Conservation (phyloP, 2,797 vertebrate species). For the Caiman crocodilus region DNA sequence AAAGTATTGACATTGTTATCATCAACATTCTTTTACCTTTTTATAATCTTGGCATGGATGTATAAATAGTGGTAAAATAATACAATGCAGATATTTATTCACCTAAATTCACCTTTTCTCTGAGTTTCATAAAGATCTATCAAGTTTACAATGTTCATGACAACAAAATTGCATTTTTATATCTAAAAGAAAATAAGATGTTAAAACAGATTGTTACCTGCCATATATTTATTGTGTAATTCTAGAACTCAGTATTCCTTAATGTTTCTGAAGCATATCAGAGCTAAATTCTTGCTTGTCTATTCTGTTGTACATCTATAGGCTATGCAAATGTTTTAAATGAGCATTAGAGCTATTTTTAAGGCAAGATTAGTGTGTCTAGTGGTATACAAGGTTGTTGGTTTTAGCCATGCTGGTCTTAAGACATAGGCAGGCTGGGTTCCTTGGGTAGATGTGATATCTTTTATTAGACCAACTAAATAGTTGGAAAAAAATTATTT, state of each 20-base stretch:
- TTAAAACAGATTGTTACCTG: neutral
- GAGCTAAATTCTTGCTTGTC: rapidly evolving
- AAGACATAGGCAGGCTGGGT: no score
- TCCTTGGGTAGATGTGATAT: no score
- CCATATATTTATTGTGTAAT: neutral
- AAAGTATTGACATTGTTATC: neutral
- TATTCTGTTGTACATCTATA: neutral
- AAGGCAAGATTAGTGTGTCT: constrained; percentile 8
- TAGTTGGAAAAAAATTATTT: no score
- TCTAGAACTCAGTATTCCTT: neutral
- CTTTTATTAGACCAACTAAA: no score
- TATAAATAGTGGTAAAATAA: neutral
- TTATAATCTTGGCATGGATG: neutral
- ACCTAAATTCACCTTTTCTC: neutral
- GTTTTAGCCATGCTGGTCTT: no score
- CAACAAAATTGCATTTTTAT: neutral
- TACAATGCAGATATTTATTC: neutral
- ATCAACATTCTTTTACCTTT: neutral
- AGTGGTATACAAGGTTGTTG: neutral
- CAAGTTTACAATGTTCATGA: constrained; percentile 1
- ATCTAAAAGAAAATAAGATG: neutral
- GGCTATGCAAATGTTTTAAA: constrained; percentile 1
- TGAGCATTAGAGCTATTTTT: constrained; percentile 3
- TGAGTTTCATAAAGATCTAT: neutral
- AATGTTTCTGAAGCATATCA: constrained; percentile 18